Percentiles rank a stretch among this genome's conserved stretches.
Evolutionary conservation across 2,797 vertebrate species (phyloP).

Genomic region (Macropus fuliginosus): DNA sequence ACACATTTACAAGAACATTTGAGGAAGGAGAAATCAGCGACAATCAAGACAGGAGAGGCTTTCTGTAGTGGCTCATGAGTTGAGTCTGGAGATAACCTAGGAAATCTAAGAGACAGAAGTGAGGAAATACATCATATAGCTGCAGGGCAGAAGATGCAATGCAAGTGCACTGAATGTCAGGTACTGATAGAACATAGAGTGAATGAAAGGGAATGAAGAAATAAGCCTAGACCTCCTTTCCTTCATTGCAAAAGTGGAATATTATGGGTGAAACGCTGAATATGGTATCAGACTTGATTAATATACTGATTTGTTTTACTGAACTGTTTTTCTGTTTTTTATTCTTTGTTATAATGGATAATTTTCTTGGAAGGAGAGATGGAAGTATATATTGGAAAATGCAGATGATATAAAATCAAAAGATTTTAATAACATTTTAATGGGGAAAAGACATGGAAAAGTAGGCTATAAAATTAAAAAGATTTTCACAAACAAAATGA

Average conservation of each 20-base stretch:
- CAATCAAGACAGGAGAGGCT: not conserved
- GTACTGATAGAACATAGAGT: not conserved
- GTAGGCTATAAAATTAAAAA: not conserved
- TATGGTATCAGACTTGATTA: not conserved
- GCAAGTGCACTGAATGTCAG: not conserved
- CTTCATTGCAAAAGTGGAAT: not conserved
- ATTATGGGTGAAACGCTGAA: not conserved
- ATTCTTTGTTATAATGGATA: not conserved
- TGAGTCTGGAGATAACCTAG: not conserved
- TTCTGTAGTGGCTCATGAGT: not conserved
- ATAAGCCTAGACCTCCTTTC: not conserved
- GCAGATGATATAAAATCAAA: not conserved
- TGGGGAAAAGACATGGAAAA: not conserved
- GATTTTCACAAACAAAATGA: not conserved
- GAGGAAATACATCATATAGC: not conserved
- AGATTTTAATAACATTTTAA: not conserved
- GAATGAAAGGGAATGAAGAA: not conserved
- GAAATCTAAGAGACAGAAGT: not conserved
- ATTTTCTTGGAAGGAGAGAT: not conserved
- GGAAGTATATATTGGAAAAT: not conserved
- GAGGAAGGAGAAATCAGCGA: not conserved
- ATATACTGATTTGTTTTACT: not conserved
- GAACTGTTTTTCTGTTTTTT: not conserved
- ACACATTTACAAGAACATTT: not conserved
- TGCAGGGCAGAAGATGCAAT: not conserved